Evolutionary conservation across 2,113 vertebrate species (phyloP).

Genomic region (Tyto alba): DNA sequence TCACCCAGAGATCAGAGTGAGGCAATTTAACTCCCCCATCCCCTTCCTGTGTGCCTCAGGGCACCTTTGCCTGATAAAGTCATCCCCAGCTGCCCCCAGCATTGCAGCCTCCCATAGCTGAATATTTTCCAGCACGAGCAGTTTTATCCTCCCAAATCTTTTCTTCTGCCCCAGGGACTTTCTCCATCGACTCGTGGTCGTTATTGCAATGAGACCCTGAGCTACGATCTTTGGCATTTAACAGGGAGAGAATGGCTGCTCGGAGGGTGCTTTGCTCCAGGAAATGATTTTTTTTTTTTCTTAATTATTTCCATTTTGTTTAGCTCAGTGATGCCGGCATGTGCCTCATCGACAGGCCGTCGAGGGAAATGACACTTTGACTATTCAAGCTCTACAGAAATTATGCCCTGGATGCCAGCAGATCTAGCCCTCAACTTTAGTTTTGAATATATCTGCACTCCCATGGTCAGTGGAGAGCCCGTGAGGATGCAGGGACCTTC

Average conservation of each 20-base stretch:
- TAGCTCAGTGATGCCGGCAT: neutral
- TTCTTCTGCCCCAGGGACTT: neutral
- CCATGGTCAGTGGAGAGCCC: neutral
- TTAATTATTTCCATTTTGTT: conserved; percentile 33
- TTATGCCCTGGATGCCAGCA: neutral
- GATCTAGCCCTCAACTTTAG: neutral
- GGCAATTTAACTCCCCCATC: neutral
- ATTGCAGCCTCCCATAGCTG: neutral
- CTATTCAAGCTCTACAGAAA: neutral
- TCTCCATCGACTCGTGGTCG: neutral
- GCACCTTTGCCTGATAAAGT: neutral
- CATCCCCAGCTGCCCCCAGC: neutral
- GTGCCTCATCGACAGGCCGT: neutral
- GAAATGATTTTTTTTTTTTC: neutral
- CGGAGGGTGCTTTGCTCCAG: neutral
- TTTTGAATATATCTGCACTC: neutral
- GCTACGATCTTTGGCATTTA: neutral
- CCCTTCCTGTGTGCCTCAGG: accelerated
- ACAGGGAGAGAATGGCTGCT: neutral
- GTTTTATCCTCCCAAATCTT: neutral
- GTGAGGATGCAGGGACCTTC: neutral
- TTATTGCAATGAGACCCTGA: neutral
- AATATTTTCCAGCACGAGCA: neutral
- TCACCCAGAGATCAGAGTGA: accelerated
- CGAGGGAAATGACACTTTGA: neutral